Evolutionary conservation across 1,140 invertebrate species (phyloP).

Genomic region (Coptotermes formosanus): DNA sequence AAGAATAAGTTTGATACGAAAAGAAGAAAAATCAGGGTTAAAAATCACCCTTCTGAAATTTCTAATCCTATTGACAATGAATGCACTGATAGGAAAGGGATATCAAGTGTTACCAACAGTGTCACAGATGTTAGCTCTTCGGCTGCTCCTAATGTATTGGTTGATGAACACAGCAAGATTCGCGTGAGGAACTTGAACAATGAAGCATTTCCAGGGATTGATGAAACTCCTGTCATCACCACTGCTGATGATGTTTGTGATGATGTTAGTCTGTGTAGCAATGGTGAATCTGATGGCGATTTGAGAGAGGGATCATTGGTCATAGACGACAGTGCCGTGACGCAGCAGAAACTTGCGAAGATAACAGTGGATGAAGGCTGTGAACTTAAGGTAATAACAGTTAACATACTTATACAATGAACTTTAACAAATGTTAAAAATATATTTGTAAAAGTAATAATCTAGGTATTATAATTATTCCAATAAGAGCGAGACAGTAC

Average conservation of each 20-base stretch:
- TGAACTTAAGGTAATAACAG: not conserved
- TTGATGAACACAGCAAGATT: slow-evolving; percentile 22
- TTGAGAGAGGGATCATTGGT: not conserved
- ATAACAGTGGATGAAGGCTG: not conserved
- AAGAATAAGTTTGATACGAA: slow-evolving; percentile 24
- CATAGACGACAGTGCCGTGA: not conserved
- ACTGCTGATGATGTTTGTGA: not conserved
- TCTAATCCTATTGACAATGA: not conserved
- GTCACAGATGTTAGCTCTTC: not conserved
- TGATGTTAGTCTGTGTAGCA: not conserved
- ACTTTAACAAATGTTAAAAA: too few species aligned
- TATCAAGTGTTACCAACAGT: not conserved
- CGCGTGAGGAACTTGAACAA: slow-evolving; percentile 21
- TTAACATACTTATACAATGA: too few species aligned
- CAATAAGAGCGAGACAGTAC: too few species aligned
- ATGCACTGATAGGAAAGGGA: not conserved
- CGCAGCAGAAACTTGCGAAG: not conserved
- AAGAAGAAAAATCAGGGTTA: slow-evolving; percentile 16
- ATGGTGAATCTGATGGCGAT: not conserved
- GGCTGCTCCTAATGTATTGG: not conserved
- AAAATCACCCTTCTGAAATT: not conserved
- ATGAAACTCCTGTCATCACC: not conserved
- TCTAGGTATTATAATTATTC: too few species aligned
- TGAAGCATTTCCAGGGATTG: not conserved
- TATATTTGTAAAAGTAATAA: too few species aligned